These are phyloP conservation scores for Lasius platythorax DNA, from an alignment of 2,888 invertebrate species.

Conservation along the genomic window DNA sequence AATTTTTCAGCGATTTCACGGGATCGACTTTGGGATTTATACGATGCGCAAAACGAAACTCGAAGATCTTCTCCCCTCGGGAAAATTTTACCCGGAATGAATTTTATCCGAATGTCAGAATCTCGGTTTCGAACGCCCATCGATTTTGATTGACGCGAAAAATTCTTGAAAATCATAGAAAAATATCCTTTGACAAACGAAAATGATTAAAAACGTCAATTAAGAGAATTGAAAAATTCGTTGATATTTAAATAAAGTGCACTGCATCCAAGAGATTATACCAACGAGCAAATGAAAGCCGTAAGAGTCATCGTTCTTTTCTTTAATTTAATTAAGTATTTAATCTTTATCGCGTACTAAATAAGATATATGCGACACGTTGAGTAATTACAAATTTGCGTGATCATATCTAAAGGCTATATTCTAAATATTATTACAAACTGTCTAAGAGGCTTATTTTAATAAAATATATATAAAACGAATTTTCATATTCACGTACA, in stretches of 20 bases:
- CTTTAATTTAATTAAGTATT: neutral
- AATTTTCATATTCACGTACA: neutral
- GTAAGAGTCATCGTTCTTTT: neutral
- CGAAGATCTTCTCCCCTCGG: neutral
- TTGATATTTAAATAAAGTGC: neutral
- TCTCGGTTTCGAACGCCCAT: neutral
- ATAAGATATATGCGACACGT: neutral
- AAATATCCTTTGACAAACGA: neutral
- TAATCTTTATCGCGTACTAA: conserved; percentile 17
- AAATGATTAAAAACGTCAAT: neutral
- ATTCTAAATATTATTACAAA: neutral
- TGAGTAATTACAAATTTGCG: neutral
- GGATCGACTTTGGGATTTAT: conserved; percentile 42
- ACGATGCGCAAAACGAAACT: conserved; percentile 6
- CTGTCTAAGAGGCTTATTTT: neutral
- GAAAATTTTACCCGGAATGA: neutral
- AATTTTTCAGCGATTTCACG: conserved; percentile 65
- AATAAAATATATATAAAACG: neutral
- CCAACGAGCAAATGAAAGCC: neutral
- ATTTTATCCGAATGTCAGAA: conserved; percentile 1
- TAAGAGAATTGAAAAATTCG: neutral
- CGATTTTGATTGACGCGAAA: neutral
- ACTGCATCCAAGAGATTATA: neutral
- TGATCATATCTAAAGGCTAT: neutral
- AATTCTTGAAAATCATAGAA: neutral